Base-by-base conservation (phyloP, 2,797 vertebrate genomes). In the Stomatorhinus walkeri region DNA sequence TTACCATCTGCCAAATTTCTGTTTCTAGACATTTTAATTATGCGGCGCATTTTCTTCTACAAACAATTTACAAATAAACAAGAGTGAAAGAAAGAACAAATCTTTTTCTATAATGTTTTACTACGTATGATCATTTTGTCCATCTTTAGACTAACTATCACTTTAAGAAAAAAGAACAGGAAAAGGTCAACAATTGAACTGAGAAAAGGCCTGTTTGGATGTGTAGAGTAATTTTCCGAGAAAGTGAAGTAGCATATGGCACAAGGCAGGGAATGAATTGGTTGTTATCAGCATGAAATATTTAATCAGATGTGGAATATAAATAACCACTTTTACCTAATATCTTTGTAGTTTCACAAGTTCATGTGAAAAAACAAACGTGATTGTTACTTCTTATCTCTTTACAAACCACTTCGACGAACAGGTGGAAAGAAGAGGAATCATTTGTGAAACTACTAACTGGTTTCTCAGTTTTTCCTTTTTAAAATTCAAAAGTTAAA, bases 41-140 rank as follows among this genome's bases (percentile, higher is more conserved):
- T 85, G 46, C 9, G 51, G 40, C 49, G 19, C 40, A 84, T 84
- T 49, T 46, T 24, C 81, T 43, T 46, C 19, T 84, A 24, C 81
- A 22, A 94, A 85, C 7, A 85, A 16, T 86, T 52, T 86, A 32
- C 85, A n/a, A 56, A 19, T n/a, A 56, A 86, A 46, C 84, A 52
- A 81, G 32, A 59, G 5, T 87, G 16, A 87, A 54, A 54, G 10
- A 59, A n/a, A 72, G 52, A 87, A 56, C 10, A 59, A 56, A 52
- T 40, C 14, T 14, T 6, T 86, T 56, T 49, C 24, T 56, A 52
- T 28, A 56, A 22, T 32, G 24, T 59, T 22, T 56, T 43, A 59
- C 32, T n/a, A 24, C 2, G 7, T 61, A 59, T 28, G 28, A 14
- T 56, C 1, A 36, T 40, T 40, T 54, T 36, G 4, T 54, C 48